Conservation (phyloP, 2,888 invertebrate genomes). For the Lutraria lutraria region DNA sequence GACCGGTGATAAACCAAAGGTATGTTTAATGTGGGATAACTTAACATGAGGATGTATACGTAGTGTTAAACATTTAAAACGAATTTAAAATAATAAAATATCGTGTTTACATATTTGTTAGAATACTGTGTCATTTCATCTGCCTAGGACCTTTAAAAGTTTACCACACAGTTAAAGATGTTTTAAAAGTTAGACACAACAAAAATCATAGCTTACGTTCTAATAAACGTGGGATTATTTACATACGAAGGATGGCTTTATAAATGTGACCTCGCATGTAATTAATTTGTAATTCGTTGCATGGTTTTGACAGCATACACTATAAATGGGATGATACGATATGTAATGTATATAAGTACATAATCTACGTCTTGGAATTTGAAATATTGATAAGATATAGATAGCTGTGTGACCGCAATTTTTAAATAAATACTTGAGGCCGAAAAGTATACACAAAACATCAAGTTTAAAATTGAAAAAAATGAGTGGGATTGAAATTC, state of each 20-base stretch:
- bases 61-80: background rate
- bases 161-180: background rate
- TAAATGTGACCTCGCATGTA: background rate
- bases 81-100: background rate
- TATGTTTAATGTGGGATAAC: background rate
- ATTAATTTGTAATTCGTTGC: conserved; percentile 21
- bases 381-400: background rate
- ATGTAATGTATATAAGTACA: background rate
- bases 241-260: background rate
- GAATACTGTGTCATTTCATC: background rate
- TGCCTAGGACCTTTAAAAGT: background rate
- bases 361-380: background rate
- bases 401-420: background rate
- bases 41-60: background rate
- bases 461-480: no score
- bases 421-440: background rate
- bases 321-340: background rate
- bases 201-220: background rate
- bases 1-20: background rate
- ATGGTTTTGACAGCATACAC: background rate
- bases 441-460: background rate
- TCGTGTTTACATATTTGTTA: background rate
- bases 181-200: background rate
- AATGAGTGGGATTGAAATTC: no score
- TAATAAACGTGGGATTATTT: background rate